Evolutionary conservation across 2,797 vertebrate species (phyloP).

Genomic region (Dallia pectoralis): DNA sequence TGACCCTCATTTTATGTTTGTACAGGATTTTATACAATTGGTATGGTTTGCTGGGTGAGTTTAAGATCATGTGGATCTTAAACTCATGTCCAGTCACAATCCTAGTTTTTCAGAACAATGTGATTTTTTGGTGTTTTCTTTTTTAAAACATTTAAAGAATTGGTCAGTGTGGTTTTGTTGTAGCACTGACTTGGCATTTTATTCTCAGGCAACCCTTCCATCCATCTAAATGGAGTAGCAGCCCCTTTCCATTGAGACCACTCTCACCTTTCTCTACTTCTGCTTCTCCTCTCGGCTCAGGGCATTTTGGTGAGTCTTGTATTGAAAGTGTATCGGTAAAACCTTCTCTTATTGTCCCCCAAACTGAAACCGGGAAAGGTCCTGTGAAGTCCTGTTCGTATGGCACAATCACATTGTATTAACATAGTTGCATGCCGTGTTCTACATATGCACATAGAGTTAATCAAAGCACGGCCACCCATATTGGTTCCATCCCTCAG

Average conservation of each 20-base stretch:
- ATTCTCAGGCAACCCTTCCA: conserved; percentile 53
- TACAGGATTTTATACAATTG: neutral
- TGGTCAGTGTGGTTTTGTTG: neutral
- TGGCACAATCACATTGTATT: no score
- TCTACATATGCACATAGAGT: no score
- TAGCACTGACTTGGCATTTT: neutral
- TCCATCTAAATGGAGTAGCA: conserved; percentile 47
- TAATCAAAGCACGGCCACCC: no score
- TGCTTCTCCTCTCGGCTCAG: conserved; percentile 70
- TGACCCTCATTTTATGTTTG: neutral
- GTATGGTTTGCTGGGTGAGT: neutral
- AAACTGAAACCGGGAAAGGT: no score
- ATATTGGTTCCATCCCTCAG: no score
- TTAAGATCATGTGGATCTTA: neutral
- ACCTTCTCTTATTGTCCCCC: neutral
- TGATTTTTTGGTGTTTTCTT: no score
- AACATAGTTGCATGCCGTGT: no score
- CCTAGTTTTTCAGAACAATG: no score
- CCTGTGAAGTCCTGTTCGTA: no score
- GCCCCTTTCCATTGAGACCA: conserved; percentile 67
- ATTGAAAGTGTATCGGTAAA: neutral
- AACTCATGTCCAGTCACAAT: no score
- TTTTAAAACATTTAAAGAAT: no score
- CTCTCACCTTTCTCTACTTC: conserved; percentile 69
- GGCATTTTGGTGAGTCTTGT: conserved; percentile 84